Conservation (phyloP, 2,797 vertebrate species). For the Urophycis tenuis region DNA sequence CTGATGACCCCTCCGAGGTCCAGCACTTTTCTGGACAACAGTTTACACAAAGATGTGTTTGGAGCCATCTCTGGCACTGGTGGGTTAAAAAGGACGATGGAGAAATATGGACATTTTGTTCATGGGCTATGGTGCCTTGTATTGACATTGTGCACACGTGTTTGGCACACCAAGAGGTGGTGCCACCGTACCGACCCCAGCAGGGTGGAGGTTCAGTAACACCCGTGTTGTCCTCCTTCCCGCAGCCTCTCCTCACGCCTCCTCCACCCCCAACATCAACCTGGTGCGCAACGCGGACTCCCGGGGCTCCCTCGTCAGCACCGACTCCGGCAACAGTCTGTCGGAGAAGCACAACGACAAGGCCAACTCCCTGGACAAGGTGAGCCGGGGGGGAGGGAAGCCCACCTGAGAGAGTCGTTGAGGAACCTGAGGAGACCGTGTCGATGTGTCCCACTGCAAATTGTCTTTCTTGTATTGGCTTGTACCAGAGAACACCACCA, state of each 20-base stretch:
- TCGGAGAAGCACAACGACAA: constrained; percentile 85
- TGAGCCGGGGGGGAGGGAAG: constrained; percentile 44
- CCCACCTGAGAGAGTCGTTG: too few species aligned
- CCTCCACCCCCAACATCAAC: constrained; percentile 87
- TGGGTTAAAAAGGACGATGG: constrained; percentile 45
- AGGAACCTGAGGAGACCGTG: neutral
- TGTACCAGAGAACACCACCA: neutral
- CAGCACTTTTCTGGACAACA: constrained; percentile 80
- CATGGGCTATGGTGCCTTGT: neutral
- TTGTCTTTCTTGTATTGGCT: neutral
- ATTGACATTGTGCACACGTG: neutral
- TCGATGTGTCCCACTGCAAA: neutral
- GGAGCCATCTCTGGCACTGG: constrained; percentile 95
- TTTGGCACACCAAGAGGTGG: neutral
- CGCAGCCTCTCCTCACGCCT: constrained; percentile 84
- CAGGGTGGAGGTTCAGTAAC: too few species aligned
- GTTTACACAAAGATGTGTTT: constrained; percentile 90
- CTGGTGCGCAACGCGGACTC: constrained; percentile 88
- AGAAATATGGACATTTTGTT: neutral
- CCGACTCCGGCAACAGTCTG: constrained; percentile 86
- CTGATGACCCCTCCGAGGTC: constrained; percentile 86
- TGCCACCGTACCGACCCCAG: too few species aligned
- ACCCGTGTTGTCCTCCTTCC: neutral
- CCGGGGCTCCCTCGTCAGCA: constrained; percentile 91
- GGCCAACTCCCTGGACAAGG: constrained; percentile 90